A percentile compares a stretch with the other conserved stretches of the same genome.
These are phyloP conservation scores for Pristionchus entomophagus DNA, from an alignment of 2,888 invertebrate genomes.

Conservation along the genomic window DNA sequence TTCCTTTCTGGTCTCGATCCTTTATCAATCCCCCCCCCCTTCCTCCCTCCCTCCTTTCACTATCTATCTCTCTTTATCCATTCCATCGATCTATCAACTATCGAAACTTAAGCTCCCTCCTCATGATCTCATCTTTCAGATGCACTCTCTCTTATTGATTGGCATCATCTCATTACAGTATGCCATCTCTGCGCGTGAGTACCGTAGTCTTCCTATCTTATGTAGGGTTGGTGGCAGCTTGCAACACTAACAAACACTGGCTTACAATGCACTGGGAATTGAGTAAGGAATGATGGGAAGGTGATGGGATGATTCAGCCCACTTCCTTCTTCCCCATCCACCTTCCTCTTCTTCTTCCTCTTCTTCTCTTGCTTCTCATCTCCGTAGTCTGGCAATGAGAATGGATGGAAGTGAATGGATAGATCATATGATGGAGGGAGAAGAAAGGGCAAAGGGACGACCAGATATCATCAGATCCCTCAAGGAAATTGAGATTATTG, in stretches of 20 bases:
- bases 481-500: not conserved
- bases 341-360: not conserved
- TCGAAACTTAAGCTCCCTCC: not conserved
- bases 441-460: not conserved
- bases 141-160: conserved; percentile 15
- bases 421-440: not conserved
- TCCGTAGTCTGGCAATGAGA: not conserved
- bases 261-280: too few relatives aligned
- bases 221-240: not conserved
- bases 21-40: not conserved
- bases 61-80: not conserved
- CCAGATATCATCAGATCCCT: not conserved
- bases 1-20: conserved; percentile 4
- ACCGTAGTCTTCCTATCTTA: not conserved
- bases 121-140: not conserved
- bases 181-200: not conserved
- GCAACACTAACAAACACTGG: not conserved
- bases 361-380: too few relatives aligned
- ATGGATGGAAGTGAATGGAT: not conserved
- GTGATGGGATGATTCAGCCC: not conserved
- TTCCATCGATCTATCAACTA: not conserved
- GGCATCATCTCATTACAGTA: conserved; percentile 3
- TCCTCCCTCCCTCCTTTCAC: not conserved
- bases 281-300: not conserved
- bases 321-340: not conserved